Conservation (phyloP, 2,113 vertebrate species). For the Emydura subglobosa region DNA sequence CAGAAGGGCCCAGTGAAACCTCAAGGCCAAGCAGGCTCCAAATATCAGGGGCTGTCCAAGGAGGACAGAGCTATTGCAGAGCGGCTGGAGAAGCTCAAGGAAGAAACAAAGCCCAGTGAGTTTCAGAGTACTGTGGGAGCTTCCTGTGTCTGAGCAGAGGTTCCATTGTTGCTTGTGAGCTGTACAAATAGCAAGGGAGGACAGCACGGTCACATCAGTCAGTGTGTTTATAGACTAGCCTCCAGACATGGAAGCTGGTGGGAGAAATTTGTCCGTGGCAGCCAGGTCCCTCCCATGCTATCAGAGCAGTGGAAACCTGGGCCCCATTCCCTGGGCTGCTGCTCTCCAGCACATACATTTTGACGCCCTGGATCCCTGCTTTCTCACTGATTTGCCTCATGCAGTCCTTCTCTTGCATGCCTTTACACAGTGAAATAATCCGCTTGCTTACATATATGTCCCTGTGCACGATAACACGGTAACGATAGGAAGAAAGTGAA, state of each 20-base stretch:
- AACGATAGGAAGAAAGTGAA: background rate
- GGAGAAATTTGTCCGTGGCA: background rate
- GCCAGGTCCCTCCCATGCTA: background rate
- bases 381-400: conserved; percentile 2
- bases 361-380: background rate
- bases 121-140: background rate
- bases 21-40: conserved; percentile 48
- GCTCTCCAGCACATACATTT: background rate
- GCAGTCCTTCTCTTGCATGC: background rate
- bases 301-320: background rate
- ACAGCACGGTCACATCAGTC: background rate
- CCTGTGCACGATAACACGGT: background rate
- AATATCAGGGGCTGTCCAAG: conserved; percentile 79
- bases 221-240: background rate
- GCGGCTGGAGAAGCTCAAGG: conserved; percentile 90
- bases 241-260: background rate
- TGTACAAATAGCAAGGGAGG: background rate
- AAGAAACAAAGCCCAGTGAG: conserved; percentile 90
- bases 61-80: conserved; percentile 91
- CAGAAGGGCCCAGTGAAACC: conserved; percentile 58
- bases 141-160: background rate
- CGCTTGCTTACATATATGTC: background rate
- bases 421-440: background rate
- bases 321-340: background rate
- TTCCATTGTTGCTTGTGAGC: background rate